A percentile compares a stretch with the other conserved stretches of the same genome.
These are phyloP conservation scores for Drosophila auraria DNA, from an alignment of 1,140 invertebrate species.

Conservation along the genomic window DNA sequence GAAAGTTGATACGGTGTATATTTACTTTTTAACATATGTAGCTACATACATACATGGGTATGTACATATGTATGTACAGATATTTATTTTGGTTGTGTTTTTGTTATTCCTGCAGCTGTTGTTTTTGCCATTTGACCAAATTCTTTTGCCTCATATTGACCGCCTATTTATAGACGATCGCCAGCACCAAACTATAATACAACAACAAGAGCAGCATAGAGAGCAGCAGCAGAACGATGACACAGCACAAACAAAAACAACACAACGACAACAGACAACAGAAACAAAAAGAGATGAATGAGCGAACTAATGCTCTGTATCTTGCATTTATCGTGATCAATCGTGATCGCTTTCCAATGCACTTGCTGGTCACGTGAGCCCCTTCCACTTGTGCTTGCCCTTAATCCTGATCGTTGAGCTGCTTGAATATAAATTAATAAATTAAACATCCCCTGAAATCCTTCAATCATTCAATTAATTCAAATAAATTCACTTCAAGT, in stretches of 20 bases:
- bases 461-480: too few species aligned
- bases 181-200: slow-evolving; percentile 36
- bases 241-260: slow-evolving; percentile 56
- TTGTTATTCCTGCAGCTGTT: slow-evolving; percentile 32
- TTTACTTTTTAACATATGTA: slow-evolving; percentile 22
- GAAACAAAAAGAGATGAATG: slow-evolving; percentile 5
- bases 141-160: slow-evolving; percentile 64
- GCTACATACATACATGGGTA: not conserved
- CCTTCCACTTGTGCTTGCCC: not conserved
- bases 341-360: slow-evolving; percentile 19
- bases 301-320: slow-evolving; percentile 13
- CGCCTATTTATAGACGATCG: slow-evolving; percentile 68
- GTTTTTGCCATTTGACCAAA: slow-evolving; percentile 67
- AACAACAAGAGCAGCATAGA: slow-evolving; percentile 25
- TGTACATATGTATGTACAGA: slow-evolving; percentile 23
- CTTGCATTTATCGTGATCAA: slow-evolving; percentile 23
- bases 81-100: slow-evolving; percentile 38
- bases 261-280: slow-evolving; percentile 31
- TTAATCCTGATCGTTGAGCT: not conserved
- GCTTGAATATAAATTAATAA: not conserved
- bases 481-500: too few species aligned
- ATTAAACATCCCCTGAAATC: too few species aligned
- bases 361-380: not conserved
- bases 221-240: slow-evolving; percentile 53
- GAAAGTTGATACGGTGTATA: slow-evolving; percentile 16